These are phyloP conservation scores for Spea hammondii DNA, from an alignment of 2,797 vertebrate genomes.

Conservation along the genomic window DNA sequence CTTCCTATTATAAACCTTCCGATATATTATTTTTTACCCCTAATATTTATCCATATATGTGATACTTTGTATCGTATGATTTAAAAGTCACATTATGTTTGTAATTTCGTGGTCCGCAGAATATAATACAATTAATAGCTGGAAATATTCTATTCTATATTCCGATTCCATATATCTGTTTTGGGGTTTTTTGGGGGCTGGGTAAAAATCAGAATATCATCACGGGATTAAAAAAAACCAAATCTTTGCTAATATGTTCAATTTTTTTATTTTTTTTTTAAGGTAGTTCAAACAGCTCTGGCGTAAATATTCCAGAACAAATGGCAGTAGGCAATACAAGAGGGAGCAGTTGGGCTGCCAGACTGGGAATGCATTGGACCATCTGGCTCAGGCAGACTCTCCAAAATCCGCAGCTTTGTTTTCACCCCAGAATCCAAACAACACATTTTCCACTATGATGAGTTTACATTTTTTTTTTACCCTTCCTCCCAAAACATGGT, in stretches of 20 bases:
- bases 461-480: slow-evolving; percentile 73
- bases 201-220: slow-evolving; percentile 56
- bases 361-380: slow-evolving; percentile 92
- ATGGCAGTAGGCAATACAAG: slow-evolving; percentile 80
- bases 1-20: no score
- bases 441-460: slow-evolving; percentile 84
- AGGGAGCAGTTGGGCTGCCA: slow-evolving; percentile 95
- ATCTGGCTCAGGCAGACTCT: slow-evolving; percentile 91
- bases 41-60: not conserved
- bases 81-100: not conserved
- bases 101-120: not conserved
- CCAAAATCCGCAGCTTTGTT: slow-evolving; percentile 96
- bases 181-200: slow-evolving; percentile 18
- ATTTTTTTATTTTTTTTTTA: slow-evolving; percentile 71
- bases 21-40: not conserved
- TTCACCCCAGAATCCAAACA: slow-evolving; percentile 83
- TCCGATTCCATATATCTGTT: slow-evolving; percentile 16
- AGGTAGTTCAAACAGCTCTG: slow-evolving; percentile 82
- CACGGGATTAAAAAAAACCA: slow-evolving; percentile 72
- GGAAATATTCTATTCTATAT: slow-evolving; percentile 35
- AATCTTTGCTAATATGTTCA: slow-evolving; percentile 75
- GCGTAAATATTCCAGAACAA: slow-evolving; percentile 83
- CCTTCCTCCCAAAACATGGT: slow-evolving; percentile 78
- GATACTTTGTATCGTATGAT: not conserved
- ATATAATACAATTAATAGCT: not conserved